Evolutionary conservation across 2,113 vertebrate genomes (phyloP).

Genomic region (Hymenochirus boettgeri): DNA sequence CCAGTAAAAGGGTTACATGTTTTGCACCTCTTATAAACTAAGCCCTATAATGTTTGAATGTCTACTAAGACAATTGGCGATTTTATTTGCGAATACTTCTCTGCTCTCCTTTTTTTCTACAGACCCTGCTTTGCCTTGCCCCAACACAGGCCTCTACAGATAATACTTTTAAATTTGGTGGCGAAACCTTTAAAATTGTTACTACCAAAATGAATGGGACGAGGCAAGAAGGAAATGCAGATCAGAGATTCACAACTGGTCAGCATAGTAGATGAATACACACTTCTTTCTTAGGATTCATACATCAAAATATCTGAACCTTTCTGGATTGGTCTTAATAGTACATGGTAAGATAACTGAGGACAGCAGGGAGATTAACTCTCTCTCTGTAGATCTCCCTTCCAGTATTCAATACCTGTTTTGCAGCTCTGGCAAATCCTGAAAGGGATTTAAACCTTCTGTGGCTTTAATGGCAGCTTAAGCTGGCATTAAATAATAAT

Average conservation of each 20-base stretch:
- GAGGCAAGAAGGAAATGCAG: constrained; percentile 78
- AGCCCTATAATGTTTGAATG: too few species aligned
- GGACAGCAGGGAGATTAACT: background rate
- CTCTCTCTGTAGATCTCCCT: background rate
- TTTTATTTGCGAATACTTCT: too few species aligned
- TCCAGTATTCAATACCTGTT: too few species aligned
- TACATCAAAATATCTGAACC: constrained; percentile 63
- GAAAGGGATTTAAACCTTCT: too few species aligned
- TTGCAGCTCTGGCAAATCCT: too few species aligned
- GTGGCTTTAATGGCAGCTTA: background rate
- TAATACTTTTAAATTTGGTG: constrained; percentile 62
- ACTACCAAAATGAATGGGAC: constrained; percentile 78
- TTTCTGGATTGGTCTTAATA: constrained; percentile 90
- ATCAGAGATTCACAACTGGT: constrained; percentile 68
- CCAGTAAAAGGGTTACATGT: too few species aligned
- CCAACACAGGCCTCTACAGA: constrained; percentile 58
- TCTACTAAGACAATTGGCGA: too few species aligned
- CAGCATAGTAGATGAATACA: constrained; percentile 75
- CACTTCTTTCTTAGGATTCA: constrained; percentile 67
- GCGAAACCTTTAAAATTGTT: constrained; percentile 78
- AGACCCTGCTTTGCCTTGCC: constrained; percentile 69
- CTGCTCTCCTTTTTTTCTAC: too few species aligned
- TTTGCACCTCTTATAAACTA: too few species aligned
- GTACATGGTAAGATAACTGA: constrained; percentile 81
- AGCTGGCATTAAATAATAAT: background rate